These are phyloP conservation scores for Uria lomvia DNA, from an alignment of 2,113 vertebrate genomes.

Conservation along the genomic window DNA sequence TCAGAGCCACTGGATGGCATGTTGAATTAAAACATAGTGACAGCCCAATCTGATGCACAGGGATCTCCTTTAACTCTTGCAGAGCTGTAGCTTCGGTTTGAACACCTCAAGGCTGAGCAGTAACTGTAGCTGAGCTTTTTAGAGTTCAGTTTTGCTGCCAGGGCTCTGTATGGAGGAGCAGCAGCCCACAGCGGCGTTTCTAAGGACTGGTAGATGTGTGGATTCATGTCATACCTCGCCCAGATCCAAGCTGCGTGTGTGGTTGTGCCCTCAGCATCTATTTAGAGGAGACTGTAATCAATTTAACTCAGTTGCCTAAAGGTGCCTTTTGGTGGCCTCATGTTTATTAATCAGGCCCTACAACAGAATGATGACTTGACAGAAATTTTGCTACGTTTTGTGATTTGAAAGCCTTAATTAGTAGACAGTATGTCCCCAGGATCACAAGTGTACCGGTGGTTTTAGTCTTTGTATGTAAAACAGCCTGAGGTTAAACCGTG, in stretches of 20 bases:
- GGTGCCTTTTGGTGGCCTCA: slow-evolving; percentile 15
- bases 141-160: not conserved
- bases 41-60: not conserved
- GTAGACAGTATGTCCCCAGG: not conserved
- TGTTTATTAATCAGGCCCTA: slow-evolving; percentile 21
- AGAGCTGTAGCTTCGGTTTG: not conserved
- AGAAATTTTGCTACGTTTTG: not conserved
- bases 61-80: not conserved
- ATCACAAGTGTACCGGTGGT: not conserved
- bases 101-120: not conserved
- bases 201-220: not conserved
- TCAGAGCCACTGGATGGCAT: not conserved
- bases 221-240: not conserved
- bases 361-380: slow-evolving; percentile 22
- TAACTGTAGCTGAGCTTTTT: not conserved
- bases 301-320: not conserved
- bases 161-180: not conserved
- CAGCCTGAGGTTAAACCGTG: not conserved
- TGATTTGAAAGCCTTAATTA: slow-evolving; percentile 10
- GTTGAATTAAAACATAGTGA: not conserved
- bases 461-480: not conserved
- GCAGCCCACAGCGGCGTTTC: not conserved
- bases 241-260: not conserved
- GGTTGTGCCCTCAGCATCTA: not conserved
- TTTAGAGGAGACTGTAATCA: not conserved